Percentiles rank a stretch among this genome's conserved stretches.
phyloP scores from a whole-genome alignment of 2,797 vertebrate genomes.

The Saxicola maurus region DNA sequence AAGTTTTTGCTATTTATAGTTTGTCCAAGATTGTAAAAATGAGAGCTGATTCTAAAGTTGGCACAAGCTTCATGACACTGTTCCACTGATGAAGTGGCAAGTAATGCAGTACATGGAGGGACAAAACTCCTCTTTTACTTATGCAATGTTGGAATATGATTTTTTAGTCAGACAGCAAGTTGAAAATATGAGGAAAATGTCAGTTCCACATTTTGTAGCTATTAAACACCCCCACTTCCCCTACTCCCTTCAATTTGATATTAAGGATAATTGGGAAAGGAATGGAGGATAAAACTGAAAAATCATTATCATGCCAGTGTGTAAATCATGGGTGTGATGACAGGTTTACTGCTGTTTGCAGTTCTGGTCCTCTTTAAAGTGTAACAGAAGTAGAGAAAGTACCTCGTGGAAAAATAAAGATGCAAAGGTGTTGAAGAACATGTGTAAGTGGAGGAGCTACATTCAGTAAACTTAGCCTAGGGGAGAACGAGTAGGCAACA shows the following conservation, averaged over 20 bases:
- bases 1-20: background rate
- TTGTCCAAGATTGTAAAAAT: background rate
- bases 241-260: background rate
- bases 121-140: background rate
- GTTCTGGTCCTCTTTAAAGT: slow-evolving; percentile 18
- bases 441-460: background rate
- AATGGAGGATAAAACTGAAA: background rate
- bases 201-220: background rate
- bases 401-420: background rate
- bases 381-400: slow-evolving; percentile 33
- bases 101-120: background rate
- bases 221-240: background rate
- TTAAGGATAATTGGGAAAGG: background rate
- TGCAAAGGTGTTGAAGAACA: background rate
- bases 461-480: background rate
- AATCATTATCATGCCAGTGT: background rate
- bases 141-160: background rate
- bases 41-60: background rate
- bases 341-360: slow-evolving; percentile 25
- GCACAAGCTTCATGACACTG: background rate
- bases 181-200: background rate
- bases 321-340: slow-evolving; percentile 1
- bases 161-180: background rate
- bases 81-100: background rate
- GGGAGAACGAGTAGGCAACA: background rate